Evolutionary conservation across 2,113 vertebrate genomes (phyloP), one percentile per base, ranked within the genome.

Genomic region (Montifringilla adamsi): DNA sequence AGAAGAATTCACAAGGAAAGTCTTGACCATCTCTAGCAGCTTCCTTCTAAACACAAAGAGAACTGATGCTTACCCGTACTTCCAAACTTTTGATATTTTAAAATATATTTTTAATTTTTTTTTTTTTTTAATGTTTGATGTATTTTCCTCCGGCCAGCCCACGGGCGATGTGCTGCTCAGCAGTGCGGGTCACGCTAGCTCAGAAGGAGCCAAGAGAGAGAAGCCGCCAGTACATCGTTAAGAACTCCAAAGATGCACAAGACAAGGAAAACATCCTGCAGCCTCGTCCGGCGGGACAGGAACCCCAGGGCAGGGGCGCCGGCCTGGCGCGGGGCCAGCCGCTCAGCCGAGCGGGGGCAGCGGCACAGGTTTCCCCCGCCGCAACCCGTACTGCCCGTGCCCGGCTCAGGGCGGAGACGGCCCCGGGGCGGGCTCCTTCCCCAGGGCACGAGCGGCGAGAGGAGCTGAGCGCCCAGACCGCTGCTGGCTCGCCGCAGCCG

Each of bases 151-250:
- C 11, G 3, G 2, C 12, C 2, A 7, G 28, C 41, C 21, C 50
- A 15, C 23, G 7, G 37, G 11, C 20, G 13, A 10, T 6, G 4
- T 2, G 31, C 37, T 7, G 26, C 8, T 44, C 28, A 49, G 50
- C 26, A 6, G 5, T 0, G 18, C 8, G 59, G 27, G 50, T 10
- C 68, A 41, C 6, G 3, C 13, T 30, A 10, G 24, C 9, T 58
- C 68, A 16, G 7, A 27, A 46, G 3, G 6, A 49, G 28, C 0
- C 3, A 15, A 27, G 12, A 30, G 6, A 62, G 19, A 46, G 15
- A 16, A 37, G 7, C n/a, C 18, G 0, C 33, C 27, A n/a, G 3
- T 0, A 8, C 20, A n/a, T 5, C 2, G 20, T 33, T 33, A 41
- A 21, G 56, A 69, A 33, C 49, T 33, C 30, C 2, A 27, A 1